Evolutionary conservation across 2,888 invertebrate genomes (phyloP).

Genomic region (Netelia virgata): DNA sequence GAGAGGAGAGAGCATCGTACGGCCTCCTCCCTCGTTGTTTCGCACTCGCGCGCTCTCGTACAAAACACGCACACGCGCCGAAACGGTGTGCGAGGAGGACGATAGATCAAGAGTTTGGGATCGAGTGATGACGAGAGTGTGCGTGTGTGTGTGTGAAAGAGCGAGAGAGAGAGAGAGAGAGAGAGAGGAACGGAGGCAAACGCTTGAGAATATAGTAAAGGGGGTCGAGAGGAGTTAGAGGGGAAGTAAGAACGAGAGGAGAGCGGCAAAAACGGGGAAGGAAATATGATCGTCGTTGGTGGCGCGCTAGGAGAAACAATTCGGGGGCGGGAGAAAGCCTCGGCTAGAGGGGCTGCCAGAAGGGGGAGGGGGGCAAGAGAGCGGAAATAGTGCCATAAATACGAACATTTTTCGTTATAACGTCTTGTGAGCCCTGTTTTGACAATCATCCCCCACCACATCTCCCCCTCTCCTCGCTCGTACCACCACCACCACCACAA

Average conservation of each 20-base stretch:
- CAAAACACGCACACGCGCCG: conserved; percentile 3
- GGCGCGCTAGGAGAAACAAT: conserved; percentile 66
- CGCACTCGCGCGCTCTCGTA: conserved; percentile 36
- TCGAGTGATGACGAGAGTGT: neutral
- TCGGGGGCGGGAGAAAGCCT: conserved; percentile 33
- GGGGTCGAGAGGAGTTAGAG: conserved; percentile 64
- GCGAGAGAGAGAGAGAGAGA: conserved; percentile 14
- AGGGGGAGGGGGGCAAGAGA: conserved; percentile 66
- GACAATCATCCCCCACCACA: conserved; percentile 78
- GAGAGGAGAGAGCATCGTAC: conserved; percentile 47
- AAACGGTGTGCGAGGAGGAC: conserved; percentile 11
- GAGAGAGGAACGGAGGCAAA: conserved; percentile 70
- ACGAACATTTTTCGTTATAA: conserved; percentile 81
- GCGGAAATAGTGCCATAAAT: conserved; percentile 83
- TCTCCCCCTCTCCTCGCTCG: conserved; percentile 8
- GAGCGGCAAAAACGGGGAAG: conserved; percentile 55
- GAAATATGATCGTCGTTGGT: conserved; percentile 53
- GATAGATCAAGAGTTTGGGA: conserved; percentile 41
- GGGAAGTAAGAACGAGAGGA: conserved; percentile 50
- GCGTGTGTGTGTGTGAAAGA: neutral
- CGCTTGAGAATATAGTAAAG: conserved; percentile 72
- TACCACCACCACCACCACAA: too few relatives aligned
- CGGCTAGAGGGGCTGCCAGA: neutral
- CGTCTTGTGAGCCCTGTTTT: conserved; percentile 81
- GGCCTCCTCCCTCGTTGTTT: conserved; percentile 57